Evolutionary conservation across 2,888 invertebrate species (phyloP), one percentile per base, ranked within the genome.

Genomic region (Chironomus tentans): DNA sequence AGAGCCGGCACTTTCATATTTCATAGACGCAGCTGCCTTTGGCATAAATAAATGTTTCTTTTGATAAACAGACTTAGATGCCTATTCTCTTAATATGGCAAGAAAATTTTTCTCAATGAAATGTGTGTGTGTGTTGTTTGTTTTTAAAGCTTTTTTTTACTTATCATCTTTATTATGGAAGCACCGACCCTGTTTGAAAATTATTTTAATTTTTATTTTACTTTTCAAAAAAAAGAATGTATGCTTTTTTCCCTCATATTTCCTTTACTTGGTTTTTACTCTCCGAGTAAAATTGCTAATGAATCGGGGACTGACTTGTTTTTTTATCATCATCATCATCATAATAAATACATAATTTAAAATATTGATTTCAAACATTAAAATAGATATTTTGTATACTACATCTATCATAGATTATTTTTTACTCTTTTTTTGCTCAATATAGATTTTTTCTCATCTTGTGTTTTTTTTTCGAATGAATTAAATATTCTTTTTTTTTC

Each of bases 361-460:
- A 72, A 72, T 72, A 72, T 72, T 72, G 72, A 72, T 72, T 56
- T 72, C 72, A 72, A 72, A 72, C 72, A 72, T 72, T 72, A 72
- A 72, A 72, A 72, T 72, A 72, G 72, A 72, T 61, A 56, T 72
- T 72, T 61, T 72, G 72, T 72, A 50, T 50, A 62, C 72, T 72
- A 72, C 72, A 72, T 72, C 72, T 72, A 72, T 70, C 70, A 70
- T 72, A 72, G 72, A 72, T 72, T 72, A 72, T 72, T 72, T 72
- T 56, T 47, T 47, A 22, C 47, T 12, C 47, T 12, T 48, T 50
- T 70, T 70, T 72, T 72, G 48, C 72, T 72, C 61, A 72, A 72
- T 72, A 72, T 62, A 72, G 62, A 62, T 72, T 72, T 72, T n/a
- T 72, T 72, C 68, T 38, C 68, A 21, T 68, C 38, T 69, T 69